Base-by-base conservation (phyloP, 1,140 invertebrate genomes). In the Rhyacophila brunnea region DNA sequence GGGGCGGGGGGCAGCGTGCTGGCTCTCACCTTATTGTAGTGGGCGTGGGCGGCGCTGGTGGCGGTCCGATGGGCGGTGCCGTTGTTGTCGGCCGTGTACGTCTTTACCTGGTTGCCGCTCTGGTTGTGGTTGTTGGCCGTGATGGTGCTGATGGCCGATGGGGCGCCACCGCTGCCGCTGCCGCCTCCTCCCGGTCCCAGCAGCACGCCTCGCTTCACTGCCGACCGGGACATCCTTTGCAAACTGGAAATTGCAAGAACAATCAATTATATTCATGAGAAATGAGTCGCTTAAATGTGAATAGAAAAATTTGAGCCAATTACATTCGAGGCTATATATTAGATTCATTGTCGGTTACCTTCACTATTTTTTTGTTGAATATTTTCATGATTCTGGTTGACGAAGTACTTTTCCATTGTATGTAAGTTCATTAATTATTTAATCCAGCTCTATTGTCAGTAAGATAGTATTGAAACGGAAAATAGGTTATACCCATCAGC, bases 11-110 rank as follows among this genome's bases (percentile, higher is more conserved):
- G 11, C 20, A 34, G 36, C 5, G 11, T 42, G 56, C 56, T 58
- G 56, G 56, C 56, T 52, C 80, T 80, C 78, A 95, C 91, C 88
- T 93, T 94, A 83, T 93, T 94, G 80, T 95, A 94, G 79, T 91
- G 89, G 80, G 91, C 92, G 74, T 89, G 89, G 82, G 87, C 90
- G 75, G 81, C 82, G 64, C 69, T 69, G 62, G 73, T 70, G 1
- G 61, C 61, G 40, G 74, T 70, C 60, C 80, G 80, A 68, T 79
- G 81, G 71, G 81, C 81, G 80, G 88, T 85, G 75, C 91, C 92
- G 85, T 95, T 95, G 77, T 88, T 92, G 81, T 93, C 94, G 81
- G 95, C 94, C 83, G 93, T 92, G 84, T 95, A 96, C 71, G 95
- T 93, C 85, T 95, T 96, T 78, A 96, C 92, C 83, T 93, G 89